phyloP scores from a whole-genome alignment of 53 echinoderm and acorn worm genomes.

The Paracentrotus lividus region DNA sequence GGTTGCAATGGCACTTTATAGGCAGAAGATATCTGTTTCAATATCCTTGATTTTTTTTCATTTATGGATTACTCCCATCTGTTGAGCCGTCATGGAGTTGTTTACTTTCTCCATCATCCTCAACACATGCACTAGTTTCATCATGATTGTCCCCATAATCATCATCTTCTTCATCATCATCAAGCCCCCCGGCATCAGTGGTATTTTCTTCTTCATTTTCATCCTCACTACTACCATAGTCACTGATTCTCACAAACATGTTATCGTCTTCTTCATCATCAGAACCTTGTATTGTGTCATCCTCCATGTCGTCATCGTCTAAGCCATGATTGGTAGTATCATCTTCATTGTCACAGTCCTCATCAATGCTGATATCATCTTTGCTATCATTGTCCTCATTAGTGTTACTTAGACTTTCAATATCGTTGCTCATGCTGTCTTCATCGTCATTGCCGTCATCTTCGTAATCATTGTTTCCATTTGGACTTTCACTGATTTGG shows the following conservation, averaged over 20 bases:
- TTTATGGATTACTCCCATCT: background rate
- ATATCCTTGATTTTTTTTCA: background rate
- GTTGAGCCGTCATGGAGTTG: background rate
- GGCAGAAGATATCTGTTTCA: background rate
- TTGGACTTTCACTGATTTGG: background rate
- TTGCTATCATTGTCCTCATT: background rate
- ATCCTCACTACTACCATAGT: slow-evolving; percentile 56
- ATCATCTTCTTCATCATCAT: background rate
- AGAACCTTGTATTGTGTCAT: slow-evolving; percentile 37
- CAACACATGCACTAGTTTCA: background rate
- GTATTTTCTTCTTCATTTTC: slow-evolving; percentile 50
- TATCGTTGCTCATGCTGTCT: background rate
- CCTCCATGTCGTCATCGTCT: background rate
- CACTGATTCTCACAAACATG: slow-evolving; percentile 45
- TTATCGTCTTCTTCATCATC: slow-evolving; percentile 59
- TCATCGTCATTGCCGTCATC: slow-evolving; percentile 11
- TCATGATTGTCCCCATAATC: background rate
- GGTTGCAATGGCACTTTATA: background rate
- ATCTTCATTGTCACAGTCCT: background rate
- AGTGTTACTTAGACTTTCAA: background rate
- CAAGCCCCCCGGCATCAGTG: slow-evolving; percentile 30
- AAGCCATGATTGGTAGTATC: background rate
- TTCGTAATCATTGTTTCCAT: too few species aligned
- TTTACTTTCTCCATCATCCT: slow-evolving; percentile 29
- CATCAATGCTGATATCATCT: background rate